These are phyloP conservation scores for Corvus moneduloides DNA, from an alignment of 2,113 vertebrate species.

Conservation along the genomic window DNA sequence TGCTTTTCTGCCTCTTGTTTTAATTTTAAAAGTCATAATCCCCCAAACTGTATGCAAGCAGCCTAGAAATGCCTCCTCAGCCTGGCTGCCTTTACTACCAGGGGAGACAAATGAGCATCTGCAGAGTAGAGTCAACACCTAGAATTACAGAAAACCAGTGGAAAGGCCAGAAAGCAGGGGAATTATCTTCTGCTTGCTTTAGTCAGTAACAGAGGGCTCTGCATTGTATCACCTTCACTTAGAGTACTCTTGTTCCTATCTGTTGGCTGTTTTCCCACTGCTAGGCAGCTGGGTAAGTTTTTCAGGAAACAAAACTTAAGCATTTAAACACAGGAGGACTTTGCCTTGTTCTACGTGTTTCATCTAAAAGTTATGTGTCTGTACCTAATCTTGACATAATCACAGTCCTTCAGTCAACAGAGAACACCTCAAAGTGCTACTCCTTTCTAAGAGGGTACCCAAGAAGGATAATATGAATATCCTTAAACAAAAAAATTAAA, in stretches of 20 bases:
- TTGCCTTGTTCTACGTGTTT: neutral
- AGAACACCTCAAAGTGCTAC: neutral
- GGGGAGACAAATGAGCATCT: neutral
- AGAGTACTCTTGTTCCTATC: neutral
- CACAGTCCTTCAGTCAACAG: rapidly evolving
- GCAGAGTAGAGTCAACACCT: neutral
- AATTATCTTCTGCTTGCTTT: neutral
- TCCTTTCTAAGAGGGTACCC: neutral
- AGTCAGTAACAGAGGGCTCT: neutral
- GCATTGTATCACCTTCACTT: neutral
- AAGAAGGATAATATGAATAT: neutral
- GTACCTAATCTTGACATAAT: neutral
- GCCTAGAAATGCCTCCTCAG: neutral
- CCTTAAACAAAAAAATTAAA: neutral
- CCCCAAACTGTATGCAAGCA: neutral
- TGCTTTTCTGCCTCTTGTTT: neutral
- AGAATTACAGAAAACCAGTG: neutral
- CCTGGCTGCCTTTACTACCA: neutral
- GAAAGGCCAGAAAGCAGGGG: neutral
- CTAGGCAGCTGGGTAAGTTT: neutral
- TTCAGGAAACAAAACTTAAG: neutral
- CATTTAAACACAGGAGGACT: neutral
- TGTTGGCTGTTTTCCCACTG: neutral
- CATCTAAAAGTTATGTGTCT: neutral
- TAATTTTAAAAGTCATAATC: neutral